Evolutionary conservation across 2,113 vertebrate species (phyloP), one percentile per base, ranked within the genome.

Genomic region (Rousettus leschenaultii): DNA sequence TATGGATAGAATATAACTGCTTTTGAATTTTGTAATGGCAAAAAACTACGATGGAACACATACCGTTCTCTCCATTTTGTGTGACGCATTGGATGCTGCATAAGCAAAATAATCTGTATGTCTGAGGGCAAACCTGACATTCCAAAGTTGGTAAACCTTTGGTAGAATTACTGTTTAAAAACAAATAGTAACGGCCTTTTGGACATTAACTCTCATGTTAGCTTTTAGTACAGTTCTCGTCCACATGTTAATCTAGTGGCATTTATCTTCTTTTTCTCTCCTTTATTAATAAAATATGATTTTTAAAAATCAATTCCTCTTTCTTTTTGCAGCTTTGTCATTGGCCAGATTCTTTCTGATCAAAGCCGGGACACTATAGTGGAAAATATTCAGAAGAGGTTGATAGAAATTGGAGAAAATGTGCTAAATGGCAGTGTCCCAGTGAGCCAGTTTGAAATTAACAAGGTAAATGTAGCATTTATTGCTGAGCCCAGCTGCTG

Each of bases 271-370:
- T 59, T 79, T 92, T 75, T 55, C 40, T 95, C 55, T 86, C 35
- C 55, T 85, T 82, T 94, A 28, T 61, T 94, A 95, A 94, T 95
- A 48, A 82, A 70, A 21, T 90, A 51, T 63, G 74, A 77, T 85
- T 74, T 55, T 68, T 14, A 57, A 89, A 95, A 84, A 30, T 75
- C 30, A 94, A 74, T 40, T 8, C 35, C 75, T 30, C 4, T 94
- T 77, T 93, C 86, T 95, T 96, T 97, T 97, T 95, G 43, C 98
- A 99, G 99, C 97, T 99, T 99, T 45, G 98, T 99, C 89, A 99
- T 99, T 91, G 98, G 99, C 95, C 99, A 99, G 97, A 99, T 99
- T 96, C 98, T 99, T 97, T 99, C 99, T 2, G 99, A 99, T 98
- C 99, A 99, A 97, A 99, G 98, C 79, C 99, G 99, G 22, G 99